Conservation (phyloP, 2,113 vertebrate species). For the Tragelaphus imberbis region DNA sequence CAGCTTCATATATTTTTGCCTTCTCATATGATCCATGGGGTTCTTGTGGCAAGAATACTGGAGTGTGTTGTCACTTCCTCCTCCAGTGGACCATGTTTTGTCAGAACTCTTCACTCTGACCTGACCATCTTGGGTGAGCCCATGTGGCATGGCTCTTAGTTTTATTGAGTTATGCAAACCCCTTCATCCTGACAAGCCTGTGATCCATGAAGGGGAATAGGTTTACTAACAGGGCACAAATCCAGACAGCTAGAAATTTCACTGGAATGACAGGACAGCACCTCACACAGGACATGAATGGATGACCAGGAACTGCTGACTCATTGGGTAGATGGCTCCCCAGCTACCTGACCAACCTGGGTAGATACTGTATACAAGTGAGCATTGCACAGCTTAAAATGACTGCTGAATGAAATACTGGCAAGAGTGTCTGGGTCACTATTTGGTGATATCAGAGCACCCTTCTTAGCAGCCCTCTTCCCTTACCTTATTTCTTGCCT, state of each 20-base stretch:
- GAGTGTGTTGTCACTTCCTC: not conserved
- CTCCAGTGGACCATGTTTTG: not conserved
- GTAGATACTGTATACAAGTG: not conserved
- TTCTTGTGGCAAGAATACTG: not conserved
- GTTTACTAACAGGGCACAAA: not conserved
- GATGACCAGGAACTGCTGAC: not conserved
- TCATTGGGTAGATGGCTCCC: not conserved
- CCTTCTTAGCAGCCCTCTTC: not conserved
- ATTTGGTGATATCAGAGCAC: not conserved
- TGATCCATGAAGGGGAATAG: not conserved
- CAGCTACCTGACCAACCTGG: not conserved
- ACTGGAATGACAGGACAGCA: not conserved
- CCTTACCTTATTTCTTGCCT: not conserved
- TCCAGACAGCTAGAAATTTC: not conserved
- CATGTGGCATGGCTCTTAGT: not conserved
- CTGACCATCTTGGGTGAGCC: not conserved
- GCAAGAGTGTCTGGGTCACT: not conserved
- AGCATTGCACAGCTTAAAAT: not conserved
- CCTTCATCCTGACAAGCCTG: not conserved
- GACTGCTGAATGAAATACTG: not conserved
- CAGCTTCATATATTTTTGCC: not conserved
- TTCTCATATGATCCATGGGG: not conserved
- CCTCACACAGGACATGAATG: not conserved
- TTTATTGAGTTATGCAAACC: not conserved
- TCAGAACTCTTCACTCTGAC: not conserved